Evolutionary conservation across 2,888 invertebrate species (phyloP).

Genomic region (Hololepta plana): DNA sequence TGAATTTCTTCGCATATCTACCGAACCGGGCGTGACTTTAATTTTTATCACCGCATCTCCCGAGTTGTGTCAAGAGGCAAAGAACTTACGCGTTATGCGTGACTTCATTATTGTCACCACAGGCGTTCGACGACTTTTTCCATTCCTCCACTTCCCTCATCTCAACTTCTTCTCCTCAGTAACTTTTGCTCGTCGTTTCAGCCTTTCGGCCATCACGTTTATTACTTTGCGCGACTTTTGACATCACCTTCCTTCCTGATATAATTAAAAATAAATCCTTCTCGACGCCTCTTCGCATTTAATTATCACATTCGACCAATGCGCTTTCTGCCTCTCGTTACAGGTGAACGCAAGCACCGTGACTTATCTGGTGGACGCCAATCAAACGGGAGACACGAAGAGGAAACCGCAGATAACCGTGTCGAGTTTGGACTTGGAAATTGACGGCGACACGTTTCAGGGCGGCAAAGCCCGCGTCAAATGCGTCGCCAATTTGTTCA

Average conservation of each 20-base stretch:
- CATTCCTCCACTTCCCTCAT: no score
- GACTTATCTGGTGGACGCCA: constrained; percentile 13
- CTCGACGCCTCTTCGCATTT: background rate
- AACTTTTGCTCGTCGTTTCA: no score
- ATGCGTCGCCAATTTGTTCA: constrained; percentile 49
- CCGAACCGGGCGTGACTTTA: constrained; percentile 10
- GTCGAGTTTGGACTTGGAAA: constrained; percentile 36
- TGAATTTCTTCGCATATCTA: constrained; percentile 5
- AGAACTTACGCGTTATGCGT: constrained; percentile 8
- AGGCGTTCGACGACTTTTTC: no score
- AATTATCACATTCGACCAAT: background rate
- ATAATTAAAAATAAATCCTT: constrained; percentile 3
- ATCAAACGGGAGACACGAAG: constrained; percentile 12
- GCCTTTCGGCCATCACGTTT: no score
- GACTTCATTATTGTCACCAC: constrained; percentile 12
- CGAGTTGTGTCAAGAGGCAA: no score
- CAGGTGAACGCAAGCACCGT: constrained; percentile 18
- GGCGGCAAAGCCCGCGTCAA: constrained; percentile 44
- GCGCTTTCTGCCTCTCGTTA: constrained; percentile 13
- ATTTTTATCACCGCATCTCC: constrained; percentile 10
- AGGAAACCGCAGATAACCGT: constrained; percentile 17
- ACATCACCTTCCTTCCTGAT: no score
- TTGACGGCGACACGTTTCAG: constrained; percentile 42
- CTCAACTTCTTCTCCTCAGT: no score
- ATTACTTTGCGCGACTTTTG: no score